A percentile compares a stretch with the other conserved stretches of the same genome.
These are phyloP conservation scores for Callospermophilus lateralis DNA, from an alignment of 2,113 vertebrate genomes.

Conservation along the genomic window DNA sequence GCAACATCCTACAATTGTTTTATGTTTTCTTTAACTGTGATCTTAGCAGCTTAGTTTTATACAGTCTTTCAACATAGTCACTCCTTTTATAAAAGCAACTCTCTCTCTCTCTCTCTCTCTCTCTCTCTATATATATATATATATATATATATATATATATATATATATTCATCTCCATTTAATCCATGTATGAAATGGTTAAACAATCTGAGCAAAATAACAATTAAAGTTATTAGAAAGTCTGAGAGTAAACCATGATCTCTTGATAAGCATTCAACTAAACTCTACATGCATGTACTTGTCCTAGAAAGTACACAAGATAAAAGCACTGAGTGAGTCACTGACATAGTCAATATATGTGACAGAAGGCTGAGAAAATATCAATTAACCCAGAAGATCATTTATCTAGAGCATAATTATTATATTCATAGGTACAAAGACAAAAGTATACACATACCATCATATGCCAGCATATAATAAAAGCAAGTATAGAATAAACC, in stretches of 20 bases:
- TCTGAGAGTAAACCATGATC: neutral
- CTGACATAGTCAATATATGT: neutral
- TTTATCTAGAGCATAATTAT: neutral
- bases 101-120: neutral
- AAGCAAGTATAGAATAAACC: neutral
- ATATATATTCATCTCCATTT: neutral
- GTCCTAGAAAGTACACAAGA: neutral
- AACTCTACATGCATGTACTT: neutral
- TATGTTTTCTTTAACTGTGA: neutral
- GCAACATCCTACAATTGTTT: neutral
- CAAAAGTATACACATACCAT: neutral
- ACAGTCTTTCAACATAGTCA: neutral
- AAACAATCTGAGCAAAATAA: neutral
- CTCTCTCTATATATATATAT: too few species aligned
- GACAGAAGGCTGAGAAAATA: neutral
- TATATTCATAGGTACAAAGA: neutral
- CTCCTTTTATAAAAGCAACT: constrained; percentile 1
- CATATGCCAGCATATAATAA: neutral
- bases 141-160: too few species aligned
- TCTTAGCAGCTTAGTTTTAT: neutral
- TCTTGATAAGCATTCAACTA: neutral
- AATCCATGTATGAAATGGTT: neutral
- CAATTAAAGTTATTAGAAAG: neutral
- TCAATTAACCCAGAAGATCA: neutral
- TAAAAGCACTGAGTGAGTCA: neutral